Base-by-base conservation (phyloP, 1,140 invertebrate genomes). In the Leptinotarsa undecemlineata region DNA sequence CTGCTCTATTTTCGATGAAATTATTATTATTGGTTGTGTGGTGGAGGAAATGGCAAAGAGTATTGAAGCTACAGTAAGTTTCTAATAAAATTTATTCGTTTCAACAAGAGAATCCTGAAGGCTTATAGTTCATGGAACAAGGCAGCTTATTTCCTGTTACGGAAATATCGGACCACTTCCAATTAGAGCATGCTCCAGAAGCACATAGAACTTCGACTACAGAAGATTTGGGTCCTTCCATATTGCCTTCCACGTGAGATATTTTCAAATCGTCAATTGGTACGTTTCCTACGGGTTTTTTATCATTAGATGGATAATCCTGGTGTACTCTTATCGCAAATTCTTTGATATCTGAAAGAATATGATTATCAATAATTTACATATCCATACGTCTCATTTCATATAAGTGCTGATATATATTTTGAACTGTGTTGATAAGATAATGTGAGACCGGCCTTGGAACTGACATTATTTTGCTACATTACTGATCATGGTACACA, bases 251-350 rank as follows among this genome's bases (percentile, higher is more conserved):
- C 0, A 77, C 47, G 48, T 72, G 70, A 5, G 15, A 33, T n/a
- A 77, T 26, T n/a, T 63, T 75, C 61, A 77, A 67, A 42, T 75
- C 72, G 11, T 63, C 69, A 8, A 77, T 77, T 3, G 71, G 70
- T 26, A 77, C 68, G 20, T 75, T 73, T 6, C 68, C 73, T 19
- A 64, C 74, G 8, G 76, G 68, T 21, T 69, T 42, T 15, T 68
- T 47, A 17, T 42, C 66, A n/a, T 15, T 68, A 42, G 26, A 57
- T 57, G 51, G 51, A 57, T 68, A 68, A 68, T 68, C 66, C 42
- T 68, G 66, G 15, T 68, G 23, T 3, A 68, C 11, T n/a, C 42
- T 19, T 17, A 68, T 68, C 15, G 23, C 66, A 20, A 42, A 23
- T 19, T 47, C 23, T 68, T 14, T 33, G 4, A 68, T 68, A 4